These are phyloP conservation scores for Drosophila mayri DNA, from an alignment of 1,140 invertebrate genomes.

Conservation along the genomic window DNA sequence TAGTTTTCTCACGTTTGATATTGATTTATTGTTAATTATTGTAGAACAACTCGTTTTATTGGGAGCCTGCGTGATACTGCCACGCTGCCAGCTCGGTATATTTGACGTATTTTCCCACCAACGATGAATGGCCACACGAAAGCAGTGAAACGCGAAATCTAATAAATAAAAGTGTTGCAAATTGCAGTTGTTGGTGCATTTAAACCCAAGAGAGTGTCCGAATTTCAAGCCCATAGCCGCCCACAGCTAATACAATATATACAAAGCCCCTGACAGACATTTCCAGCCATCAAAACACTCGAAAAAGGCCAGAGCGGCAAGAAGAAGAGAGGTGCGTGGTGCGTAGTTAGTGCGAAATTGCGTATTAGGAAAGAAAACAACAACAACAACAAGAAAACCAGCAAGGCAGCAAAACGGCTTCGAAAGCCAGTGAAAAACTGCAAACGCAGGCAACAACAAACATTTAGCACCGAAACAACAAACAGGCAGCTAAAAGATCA, in stretches of 20 bases:
- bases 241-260: conserved; percentile 7
- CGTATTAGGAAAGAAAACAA: conserved; percentile 64
- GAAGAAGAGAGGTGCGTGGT: conserved; percentile 52
- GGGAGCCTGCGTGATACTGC: background rate
- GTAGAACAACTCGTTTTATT: background rate
- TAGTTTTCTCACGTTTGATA: fast-evolving
- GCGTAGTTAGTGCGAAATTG: conserved; percentile 72
- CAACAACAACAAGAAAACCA: conserved; percentile 40
- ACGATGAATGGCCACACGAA: conserved; percentile 34
- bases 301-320: conserved; percentile 23
- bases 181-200: conserved; percentile 46
- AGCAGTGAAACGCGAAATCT: conserved; percentile 51
- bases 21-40: background rate
- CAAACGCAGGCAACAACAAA: conserved; percentile 54
- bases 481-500: conserved; percentile 20
- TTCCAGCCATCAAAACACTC: conserved; percentile 22
- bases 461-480: conserved; percentile 6
- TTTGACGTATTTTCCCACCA: conserved; percentile 14
- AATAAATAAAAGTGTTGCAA: conserved; percentile 51
- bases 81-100: conserved; percentile 22
- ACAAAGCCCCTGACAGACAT: conserved; percentile 14
- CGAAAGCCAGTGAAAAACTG: conserved; percentile 55
- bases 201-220: conserved; percentile 16
- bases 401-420: conserved; percentile 13
- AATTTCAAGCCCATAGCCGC: conserved; percentile 15